These are phyloP conservation scores for Craseonycteris thonglongyai DNA, from an alignment of 2,113 vertebrate species.

Conservation along the genomic window DNA sequence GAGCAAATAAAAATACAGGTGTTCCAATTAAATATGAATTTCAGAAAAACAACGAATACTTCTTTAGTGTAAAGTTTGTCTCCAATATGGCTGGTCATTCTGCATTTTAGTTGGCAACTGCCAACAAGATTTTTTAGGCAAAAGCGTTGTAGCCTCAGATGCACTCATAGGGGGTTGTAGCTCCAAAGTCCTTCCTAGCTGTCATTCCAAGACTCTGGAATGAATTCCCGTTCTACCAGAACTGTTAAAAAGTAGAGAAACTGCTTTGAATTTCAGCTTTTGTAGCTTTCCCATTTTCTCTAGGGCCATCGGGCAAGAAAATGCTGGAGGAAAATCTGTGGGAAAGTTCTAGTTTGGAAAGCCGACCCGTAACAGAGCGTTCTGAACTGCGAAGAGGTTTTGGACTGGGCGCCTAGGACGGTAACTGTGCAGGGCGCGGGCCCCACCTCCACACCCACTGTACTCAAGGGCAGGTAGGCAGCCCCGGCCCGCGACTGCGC, in stretches of 20 bases:
- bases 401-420: neutral
- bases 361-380: neutral
- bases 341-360: conserved; percentile 8
- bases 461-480: neutral
- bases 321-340: neutral
- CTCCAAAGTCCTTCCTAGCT: neutral
- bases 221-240: neutral
- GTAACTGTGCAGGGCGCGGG: neutral
- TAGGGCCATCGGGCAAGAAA: neutral
- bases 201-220: neutral
- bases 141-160: neutral
- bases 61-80: neutral
- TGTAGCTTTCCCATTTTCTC: neutral
- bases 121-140: neutral
- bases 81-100: neutral
- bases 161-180: neutral
- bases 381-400: neutral
- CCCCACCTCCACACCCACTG: neutral
- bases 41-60: neutral
- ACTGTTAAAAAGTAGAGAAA: neutral
- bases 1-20: neutral
- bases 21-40: neutral
- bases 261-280: neutral
- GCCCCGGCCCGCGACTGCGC: neutral
- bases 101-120: neutral